Evolutionary conservation across 2,113 vertebrate genomes (phyloP).

Genomic region (Alexandromys fortis): DNA sequence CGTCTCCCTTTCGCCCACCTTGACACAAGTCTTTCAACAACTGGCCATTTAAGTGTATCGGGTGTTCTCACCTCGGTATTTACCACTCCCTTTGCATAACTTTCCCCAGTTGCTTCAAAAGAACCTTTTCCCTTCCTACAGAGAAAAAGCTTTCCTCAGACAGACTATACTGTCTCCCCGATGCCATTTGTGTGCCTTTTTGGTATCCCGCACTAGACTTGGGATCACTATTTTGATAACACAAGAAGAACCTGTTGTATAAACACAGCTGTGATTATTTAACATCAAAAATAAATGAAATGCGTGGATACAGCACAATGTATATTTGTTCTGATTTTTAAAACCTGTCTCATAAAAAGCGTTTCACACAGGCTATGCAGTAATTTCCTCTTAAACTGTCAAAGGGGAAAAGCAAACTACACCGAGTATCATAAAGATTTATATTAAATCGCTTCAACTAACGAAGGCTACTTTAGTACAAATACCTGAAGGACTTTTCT

Average conservation of each 20-base stretch:
- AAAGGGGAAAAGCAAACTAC: not conserved
- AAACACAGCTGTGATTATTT: not conserved
- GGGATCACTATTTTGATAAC: not conserved
- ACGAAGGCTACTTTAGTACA: not conserved
- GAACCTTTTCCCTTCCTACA: not conserved
- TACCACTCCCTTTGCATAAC: not conserved
- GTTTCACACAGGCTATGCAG: not conserved
- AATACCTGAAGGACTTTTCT: not conserved
- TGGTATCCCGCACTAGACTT: not conserved
- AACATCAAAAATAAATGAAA: not conserved
- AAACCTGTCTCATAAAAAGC: not conserved
- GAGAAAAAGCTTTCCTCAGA: not conserved
- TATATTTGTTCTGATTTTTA: not conserved
- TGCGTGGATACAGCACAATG: not conserved
- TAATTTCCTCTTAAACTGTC: slow-evolving; percentile 2
- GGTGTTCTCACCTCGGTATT: not conserved
- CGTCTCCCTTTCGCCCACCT: not conserved
- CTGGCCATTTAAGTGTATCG: not conserved
- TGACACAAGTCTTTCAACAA: not conserved
- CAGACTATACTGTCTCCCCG: not conserved
- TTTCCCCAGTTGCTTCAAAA: not conserved
- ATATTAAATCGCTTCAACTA: slow-evolving; percentile 13
- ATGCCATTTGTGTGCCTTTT: not conserved
- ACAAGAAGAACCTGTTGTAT: not conserved
- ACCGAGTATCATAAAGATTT: not conserved